phyloP scores from a whole-genome alignment of 2,113 vertebrate species.

The Apaloderma vittatum region DNA sequence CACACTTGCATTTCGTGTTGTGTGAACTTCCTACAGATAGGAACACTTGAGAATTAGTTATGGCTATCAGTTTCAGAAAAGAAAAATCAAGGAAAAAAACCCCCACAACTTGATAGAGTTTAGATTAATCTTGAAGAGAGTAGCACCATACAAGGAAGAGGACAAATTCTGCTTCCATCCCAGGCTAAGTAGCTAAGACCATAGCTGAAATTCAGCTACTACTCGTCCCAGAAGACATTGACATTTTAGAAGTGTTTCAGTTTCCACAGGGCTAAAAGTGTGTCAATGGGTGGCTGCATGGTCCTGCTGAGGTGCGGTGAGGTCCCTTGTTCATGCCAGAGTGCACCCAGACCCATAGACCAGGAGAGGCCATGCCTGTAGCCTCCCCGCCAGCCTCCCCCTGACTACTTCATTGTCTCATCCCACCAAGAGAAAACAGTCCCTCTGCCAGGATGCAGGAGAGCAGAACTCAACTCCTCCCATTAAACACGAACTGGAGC shows the following conservation, averaged over 20 bases:
- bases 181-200: background rate
- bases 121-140: background rate
- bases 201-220: background rate
- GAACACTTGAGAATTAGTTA: background rate
- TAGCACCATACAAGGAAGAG: background rate
- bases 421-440: fast-evolving
- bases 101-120: background rate
- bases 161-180: background rate
- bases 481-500: background rate
- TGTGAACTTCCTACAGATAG: background rate
- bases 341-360: background rate
- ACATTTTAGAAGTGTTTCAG: background rate
- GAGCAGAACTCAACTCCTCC: background rate
- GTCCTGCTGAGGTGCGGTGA: background rate
- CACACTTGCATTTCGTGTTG: background rate
- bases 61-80: background rate
- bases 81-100: background rate
- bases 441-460: background rate
- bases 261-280: background rate
- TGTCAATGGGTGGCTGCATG: fast-evolving
- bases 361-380: background rate
- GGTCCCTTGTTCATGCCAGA: background rate
- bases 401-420: background rate
- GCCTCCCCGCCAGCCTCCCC: background rate
- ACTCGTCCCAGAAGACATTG: background rate